Percentiles rank a stretch among this genome's conserved stretches.
These are phyloP conservation scores for Dufourea novaeangliae DNA, from an alignment of 1,140 invertebrate genomes.

Conservation along the genomic window DNA sequence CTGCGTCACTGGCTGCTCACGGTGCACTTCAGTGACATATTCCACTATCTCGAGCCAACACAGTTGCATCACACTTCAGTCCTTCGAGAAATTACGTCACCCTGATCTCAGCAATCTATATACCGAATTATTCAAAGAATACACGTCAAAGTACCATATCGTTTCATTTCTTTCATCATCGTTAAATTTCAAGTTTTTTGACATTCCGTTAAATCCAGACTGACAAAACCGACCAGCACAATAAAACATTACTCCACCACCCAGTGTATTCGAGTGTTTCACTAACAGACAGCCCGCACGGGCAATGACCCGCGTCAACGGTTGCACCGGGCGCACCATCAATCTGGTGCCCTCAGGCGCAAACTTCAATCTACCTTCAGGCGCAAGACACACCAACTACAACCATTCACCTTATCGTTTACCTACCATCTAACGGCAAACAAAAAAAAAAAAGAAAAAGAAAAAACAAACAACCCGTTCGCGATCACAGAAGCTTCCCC, in stretches of 20 bases:
- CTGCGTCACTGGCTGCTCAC: conserved; percentile 41
- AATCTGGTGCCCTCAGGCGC: background rate
- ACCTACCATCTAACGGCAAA: no score
- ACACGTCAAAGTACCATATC: background rate
- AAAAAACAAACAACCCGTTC: no score
- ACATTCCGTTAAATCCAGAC: no score
- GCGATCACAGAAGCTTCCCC: no score
- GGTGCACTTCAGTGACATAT: conserved; percentile 5
- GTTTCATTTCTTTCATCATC: no score
- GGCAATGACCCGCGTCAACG: conserved; percentile 39
- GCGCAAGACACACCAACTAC: background rate
- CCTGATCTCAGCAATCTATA: background rate
- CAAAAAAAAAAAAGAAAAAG: no score
- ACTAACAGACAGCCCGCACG: no score
- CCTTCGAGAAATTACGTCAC: background rate
- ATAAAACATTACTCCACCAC: no score
- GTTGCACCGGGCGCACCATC: conserved; percentile 20
- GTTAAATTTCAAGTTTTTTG: no score
- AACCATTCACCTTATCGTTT: no score
- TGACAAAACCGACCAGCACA: no score
- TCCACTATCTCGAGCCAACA: background rate
- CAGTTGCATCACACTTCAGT: conserved; percentile 3
- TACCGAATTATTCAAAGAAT: background rate
- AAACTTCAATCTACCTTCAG: background rate
- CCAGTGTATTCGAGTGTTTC: no score